Percentiles rank a stretch among this genome's conserved stretches.
phyloP scores from a whole-genome alignment of 30 jellyfish, hydroid and myxozoan species.

The Catostylus mosaicus region DNA sequence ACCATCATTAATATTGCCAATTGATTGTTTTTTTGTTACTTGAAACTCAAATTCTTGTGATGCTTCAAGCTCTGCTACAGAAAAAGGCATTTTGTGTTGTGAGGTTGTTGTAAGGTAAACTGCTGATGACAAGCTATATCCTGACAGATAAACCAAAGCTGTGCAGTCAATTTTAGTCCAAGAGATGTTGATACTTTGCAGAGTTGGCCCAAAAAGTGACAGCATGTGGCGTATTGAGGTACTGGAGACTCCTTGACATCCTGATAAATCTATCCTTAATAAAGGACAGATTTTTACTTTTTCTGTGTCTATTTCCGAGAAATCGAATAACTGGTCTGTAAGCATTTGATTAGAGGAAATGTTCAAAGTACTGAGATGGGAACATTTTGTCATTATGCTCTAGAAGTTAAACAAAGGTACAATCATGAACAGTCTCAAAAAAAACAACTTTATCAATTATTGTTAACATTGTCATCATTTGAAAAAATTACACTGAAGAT shows the following conservation, averaged over 20 bases:
- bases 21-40: slow-evolving; percentile 1
- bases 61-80: slow-evolving; percentile 63
- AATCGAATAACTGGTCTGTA: slow-evolving; percentile 52
- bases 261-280: slow-evolving; percentile 59
- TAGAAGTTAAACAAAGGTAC: too few species aligned
- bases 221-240: slow-evolving; percentile 56
- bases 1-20: neutral
- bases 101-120: slow-evolving; percentile 62
- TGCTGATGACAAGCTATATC: slow-evolving; percentile 76
- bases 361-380: neutral
- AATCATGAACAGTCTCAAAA: too few species aligned
- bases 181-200: slow-evolving; percentile 60
- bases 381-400: slow-evolving; percentile 15
- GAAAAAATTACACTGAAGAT: too few species aligned
- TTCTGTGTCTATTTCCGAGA: neutral
- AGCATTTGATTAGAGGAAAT: slow-evolving; percentile 28
- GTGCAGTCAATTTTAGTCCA: slow-evolving; percentile 85
- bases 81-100: slow-evolving; percentile 52
- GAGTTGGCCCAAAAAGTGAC: slow-evolving; percentile 65
- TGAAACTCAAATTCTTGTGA: slow-evolving; percentile 63
- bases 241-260: slow-evolving; percentile 70
- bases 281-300: neutral
- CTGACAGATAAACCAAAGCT: slow-evolving; percentile 75
- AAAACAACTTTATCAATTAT: too few species aligned
- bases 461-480: too few species aligned